Percentiles rank a stretch among this genome's conserved stretches.
Conservation (phyloP, 2,797 vertebrate genomes). For the Anolis apletophallus region DNA sequence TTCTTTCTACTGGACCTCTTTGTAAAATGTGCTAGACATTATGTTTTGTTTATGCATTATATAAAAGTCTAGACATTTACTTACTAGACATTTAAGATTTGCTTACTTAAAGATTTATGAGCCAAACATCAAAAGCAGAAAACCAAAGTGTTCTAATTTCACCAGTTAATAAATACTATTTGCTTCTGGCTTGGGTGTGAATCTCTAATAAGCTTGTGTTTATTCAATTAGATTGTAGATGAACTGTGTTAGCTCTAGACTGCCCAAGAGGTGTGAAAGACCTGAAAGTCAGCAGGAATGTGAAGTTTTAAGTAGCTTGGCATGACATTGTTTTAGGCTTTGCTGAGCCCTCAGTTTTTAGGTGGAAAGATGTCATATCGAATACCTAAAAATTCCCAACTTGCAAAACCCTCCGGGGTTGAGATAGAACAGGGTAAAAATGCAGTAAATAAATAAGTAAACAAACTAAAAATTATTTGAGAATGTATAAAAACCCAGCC, state of each 20-base stretch:
- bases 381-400: neutral
- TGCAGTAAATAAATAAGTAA: no score
- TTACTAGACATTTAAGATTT: neutral
- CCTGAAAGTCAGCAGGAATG: constrained; percentile 24
- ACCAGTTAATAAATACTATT: constrained; percentile 49
- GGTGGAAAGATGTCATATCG: neutral
- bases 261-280: constrained; percentile 53
- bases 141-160: constrained; percentile 40
- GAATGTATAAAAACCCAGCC: neutral
- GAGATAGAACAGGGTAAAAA: no score
- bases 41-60: constrained; percentile 30
- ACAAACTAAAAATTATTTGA: neutral
- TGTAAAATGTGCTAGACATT: neutral
- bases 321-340: neutral
- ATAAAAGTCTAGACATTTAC: constrained; percentile 53
- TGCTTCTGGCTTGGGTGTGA: constrained; percentile 53
- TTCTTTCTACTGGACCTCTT: neutral
- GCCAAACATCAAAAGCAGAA: neutral
- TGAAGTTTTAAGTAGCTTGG: neutral
- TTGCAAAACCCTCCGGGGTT: neutral
- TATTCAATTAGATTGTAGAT: constrained; percentile 62
- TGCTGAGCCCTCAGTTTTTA: neutral
- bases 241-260: constrained; percentile 40
- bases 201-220: constrained; percentile 38
- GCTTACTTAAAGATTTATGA: neutral